Base-by-base conservation (phyloP, 2,888 invertebrate genomes). In the Caenorhabditis sinica region DNA sequence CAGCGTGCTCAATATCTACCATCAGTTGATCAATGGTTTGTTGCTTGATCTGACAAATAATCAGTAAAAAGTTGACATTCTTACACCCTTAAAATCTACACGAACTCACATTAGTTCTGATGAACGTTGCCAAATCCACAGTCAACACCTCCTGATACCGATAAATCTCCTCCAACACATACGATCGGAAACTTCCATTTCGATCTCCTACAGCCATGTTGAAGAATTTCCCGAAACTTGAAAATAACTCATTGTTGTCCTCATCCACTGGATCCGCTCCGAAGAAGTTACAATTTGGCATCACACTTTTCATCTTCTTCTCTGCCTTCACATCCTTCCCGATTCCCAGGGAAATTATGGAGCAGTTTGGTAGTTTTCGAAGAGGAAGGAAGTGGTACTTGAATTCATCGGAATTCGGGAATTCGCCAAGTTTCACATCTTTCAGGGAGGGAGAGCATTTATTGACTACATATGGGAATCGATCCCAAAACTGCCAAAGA, bases 311-410 rank as follows among this genome's bases (percentile, higher is more conserved):
- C 88, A 88, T 88, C 11, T 53, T 45, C 74, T 79, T 83, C 61
- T 88, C 88, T 13, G 88, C 87, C 49, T 84, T 83, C 23, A 88
- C 87, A 74, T 88, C 88, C 56, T 87, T 88, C 36, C 88, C 88
- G 28, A 88, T 85, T 40, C 88, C 88, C 13, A 88, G 73, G 2
- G 88, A 88, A 17, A 88, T 63, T n/a, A 88, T 79, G 0, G 84
- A 79, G 43, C 88, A 88, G 20, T 80, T 74, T 15, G 63, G 56
- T 1, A 74, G 23, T 15, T 63, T 58, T 15, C 43, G 53, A 13
- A 82, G 51, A 5, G 88, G 88, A 66, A 87, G 74, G 45, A 80
- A 80, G 71, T 88, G 88, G 40, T 82, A 88, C 63, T 88, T 88
- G 30, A 80, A 61, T 72, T 88, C 88, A 40, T 88, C 88, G 0